These are phyloP conservation scores for Benthosema pterotum DNA, from an alignment of 2,797 vertebrate genomes.

Conservation along the genomic window DNA sequence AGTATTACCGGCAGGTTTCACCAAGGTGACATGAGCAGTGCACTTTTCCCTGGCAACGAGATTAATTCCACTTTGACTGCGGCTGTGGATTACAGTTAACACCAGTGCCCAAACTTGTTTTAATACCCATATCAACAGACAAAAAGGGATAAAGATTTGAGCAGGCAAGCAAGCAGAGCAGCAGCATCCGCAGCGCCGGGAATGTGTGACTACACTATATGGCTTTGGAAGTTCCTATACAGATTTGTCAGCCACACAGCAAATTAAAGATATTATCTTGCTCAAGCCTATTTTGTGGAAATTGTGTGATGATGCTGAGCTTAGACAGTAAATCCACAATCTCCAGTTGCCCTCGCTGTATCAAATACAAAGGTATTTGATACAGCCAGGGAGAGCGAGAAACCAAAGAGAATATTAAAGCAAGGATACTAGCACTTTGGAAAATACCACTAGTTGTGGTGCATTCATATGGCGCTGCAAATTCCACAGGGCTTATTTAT, in stretches of 20 bases:
- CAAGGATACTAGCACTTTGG: background rate
- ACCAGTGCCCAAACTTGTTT: conserved; percentile 76
- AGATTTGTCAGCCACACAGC: conserved; percentile 78
- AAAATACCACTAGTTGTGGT: too few species aligned
- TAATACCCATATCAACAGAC: conserved; percentile 79
- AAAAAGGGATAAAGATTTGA: conserved; percentile 78
- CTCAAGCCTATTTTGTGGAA: conserved; percentile 75
- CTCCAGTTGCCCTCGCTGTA: conserved; percentile 35
- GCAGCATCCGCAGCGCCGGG: conserved; percentile 36
- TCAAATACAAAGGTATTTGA: conserved; percentile 56
- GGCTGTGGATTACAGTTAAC: conserved; percentile 78
- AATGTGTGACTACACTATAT: conserved; percentile 53
- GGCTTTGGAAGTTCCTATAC: conserved; percentile 71
- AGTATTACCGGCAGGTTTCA: conserved; percentile 48
- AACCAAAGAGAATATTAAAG: conserved; percentile 32
- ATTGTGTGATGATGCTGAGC: conserved; percentile 66
- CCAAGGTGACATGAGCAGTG: conserved; percentile 73
- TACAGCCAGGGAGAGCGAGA: conserved; percentile 26
- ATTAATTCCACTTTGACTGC: conserved; percentile 76
- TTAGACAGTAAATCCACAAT: conserved; percentile 71
- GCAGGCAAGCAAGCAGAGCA: conserved; percentile 59
- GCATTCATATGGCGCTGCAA: too few species aligned
- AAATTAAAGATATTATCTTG: conserved; percentile 83
- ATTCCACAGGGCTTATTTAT: too few species aligned
- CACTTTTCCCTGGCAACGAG: conserved; percentile 50